Conservation (phyloP, 2,888 invertebrate genomes). For the Tetranychus truncatus region DNA sequence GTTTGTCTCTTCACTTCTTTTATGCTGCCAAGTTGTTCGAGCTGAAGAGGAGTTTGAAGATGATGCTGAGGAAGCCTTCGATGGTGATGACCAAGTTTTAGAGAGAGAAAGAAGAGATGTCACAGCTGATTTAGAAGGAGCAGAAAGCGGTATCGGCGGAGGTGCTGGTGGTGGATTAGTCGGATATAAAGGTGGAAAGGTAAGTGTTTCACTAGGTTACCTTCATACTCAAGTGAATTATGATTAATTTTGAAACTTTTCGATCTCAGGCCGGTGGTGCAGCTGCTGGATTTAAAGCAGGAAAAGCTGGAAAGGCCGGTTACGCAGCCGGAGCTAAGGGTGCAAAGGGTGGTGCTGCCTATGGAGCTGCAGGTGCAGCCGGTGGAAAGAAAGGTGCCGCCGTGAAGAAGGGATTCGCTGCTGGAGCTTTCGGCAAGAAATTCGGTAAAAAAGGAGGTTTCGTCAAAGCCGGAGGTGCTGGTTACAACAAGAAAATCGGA, state of each 20-base stretch:
- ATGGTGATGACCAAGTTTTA: background rate
- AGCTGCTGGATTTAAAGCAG: slow-evolving; percentile 17
- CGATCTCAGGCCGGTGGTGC: slow-evolving; percentile 1
- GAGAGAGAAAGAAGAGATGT: background rate
- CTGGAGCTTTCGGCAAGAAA: slow-evolving; percentile 15
- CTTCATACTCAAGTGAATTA: too few species aligned
- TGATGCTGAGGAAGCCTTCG: background rate
- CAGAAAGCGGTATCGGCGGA: slow-evolving; percentile 4
- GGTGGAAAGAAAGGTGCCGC: slow-evolving; percentile 12
- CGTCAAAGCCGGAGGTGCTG: slow-evolving; percentile 14
- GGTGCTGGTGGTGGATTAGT: slow-evolving; percentile 14
- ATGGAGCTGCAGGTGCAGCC: slow-evolving; percentile 5
- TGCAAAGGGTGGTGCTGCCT: slow-evolving; percentile 7
- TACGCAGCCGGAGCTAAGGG: background rate
- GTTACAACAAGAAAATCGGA: slow-evolving; percentile 18
- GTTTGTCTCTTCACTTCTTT: background rate
- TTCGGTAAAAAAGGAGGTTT: slow-evolving; percentile 18
- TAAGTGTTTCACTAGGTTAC: background rate
- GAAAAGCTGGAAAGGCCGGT: background rate
- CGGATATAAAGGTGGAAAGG: slow-evolving; percentile 12
- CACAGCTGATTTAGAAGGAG: slow-evolving; percentile 9
- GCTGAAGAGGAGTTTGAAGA: background rate
- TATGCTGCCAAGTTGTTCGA: background rate
- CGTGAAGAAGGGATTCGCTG: slow-evolving; percentile 14
- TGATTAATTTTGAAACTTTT: too few species aligned